Percentiles rank a stretch among this genome's conserved stretches.
phyloP scores from a whole-genome alignment of 2,797 vertebrate species.

The Tokudaia muenninki region DNA sequence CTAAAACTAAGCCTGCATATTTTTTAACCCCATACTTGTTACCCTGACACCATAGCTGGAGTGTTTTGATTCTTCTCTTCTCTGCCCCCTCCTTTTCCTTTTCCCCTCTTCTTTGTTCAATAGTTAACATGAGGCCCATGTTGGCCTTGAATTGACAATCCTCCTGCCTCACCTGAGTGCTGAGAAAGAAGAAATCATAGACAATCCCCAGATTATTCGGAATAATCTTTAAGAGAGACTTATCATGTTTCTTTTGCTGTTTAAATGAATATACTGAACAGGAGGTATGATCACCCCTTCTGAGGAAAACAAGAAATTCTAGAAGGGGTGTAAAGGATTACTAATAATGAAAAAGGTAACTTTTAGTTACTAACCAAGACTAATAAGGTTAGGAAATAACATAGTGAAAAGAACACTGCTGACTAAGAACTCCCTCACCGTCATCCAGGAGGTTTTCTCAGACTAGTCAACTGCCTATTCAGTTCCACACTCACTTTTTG shows the following conservation, averaged over 20 bases:
- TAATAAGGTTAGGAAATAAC: background rate
- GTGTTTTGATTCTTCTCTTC: too few species aligned
- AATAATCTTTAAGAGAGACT: background rate
- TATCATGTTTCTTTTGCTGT: constrained; percentile 27
- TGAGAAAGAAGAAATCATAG: background rate
- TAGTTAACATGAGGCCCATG: background rate
- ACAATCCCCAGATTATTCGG: constrained; percentile 34
- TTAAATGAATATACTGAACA: background rate
- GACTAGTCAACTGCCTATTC: background rate
- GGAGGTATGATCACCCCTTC: background rate
- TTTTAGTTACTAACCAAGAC: background rate
- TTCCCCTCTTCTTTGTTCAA: background rate
- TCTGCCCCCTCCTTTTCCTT: background rate
- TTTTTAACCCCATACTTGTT: background rate
- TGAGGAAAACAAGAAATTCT: background rate
- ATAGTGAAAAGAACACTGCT: background rate
- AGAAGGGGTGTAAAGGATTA: background rate
- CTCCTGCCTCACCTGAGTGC: background rate
- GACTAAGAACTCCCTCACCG: background rate
- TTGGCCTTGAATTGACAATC: background rate
- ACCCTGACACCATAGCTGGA: background rate
- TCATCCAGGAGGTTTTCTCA: background rate
- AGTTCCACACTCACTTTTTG: background rate
- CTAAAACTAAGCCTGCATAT: constrained; percentile 7
- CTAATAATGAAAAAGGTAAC: background rate